phyloP scores from a whole-genome alignment of 2,113 vertebrate species.

The Lanius collurio region DNA sequence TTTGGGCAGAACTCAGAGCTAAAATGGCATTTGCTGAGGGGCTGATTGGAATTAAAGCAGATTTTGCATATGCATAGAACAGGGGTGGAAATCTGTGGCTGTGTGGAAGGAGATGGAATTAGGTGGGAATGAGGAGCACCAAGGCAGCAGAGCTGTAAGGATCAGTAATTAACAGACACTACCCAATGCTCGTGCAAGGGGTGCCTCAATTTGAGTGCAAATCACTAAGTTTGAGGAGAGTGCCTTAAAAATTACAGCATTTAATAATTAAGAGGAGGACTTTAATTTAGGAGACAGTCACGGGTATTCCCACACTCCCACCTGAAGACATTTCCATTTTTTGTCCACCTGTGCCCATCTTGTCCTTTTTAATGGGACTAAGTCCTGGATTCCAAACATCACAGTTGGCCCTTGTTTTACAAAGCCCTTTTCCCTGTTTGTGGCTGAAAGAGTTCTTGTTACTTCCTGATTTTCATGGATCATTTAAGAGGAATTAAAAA shows the following conservation, averaged over 20 bases:
- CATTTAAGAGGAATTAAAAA: not conserved
- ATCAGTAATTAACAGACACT: not conserved
- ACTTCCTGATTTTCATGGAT: not conserved
- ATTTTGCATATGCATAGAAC: not conserved
- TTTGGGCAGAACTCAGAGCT: not conserved
- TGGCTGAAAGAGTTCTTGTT: not conserved
- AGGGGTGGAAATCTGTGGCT: not conserved
- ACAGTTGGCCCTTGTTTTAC: not conserved
- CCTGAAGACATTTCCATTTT: not conserved
- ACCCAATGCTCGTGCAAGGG: not conserved
- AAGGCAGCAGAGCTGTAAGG: not conserved
- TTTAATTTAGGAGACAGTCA: not conserved
- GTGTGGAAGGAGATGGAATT: not conserved
- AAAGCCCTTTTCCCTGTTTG: not conserved
- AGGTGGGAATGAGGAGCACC: not conserved
- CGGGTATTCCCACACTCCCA: not conserved
- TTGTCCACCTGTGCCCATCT: not conserved
- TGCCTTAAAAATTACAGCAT: not conserved
- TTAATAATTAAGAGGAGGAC: not conserved
- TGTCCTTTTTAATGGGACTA: not conserved
- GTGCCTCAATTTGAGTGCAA: not conserved
- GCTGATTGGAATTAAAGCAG: not conserved
- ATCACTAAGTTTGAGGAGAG: not conserved
- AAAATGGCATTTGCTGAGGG: not conserved
- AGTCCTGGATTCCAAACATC: not conserved